Base-by-base conservation (phyloP, 2,888 invertebrate genomes). In the Machimus rusticus region DNA sequence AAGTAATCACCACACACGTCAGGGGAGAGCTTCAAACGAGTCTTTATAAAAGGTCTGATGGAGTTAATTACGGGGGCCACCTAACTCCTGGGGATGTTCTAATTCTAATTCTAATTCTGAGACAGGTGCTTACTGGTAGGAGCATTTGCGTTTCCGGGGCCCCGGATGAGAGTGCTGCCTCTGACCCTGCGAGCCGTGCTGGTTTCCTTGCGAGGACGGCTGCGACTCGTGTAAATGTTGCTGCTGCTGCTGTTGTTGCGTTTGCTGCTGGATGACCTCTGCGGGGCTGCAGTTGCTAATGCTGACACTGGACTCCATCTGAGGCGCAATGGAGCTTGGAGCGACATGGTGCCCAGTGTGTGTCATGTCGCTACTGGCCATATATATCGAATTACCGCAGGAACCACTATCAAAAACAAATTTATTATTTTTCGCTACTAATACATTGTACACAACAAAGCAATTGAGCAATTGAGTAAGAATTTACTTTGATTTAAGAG, bases 61-160 rank as follows among this genome's bases (percentile, higher is more conserved):
- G 66, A 28, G 23, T 5, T 66, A 66, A 66, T 66, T 66, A 66
- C 12, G 66, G 12, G 9, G 57, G 19, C 66, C 8, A 12, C 4
- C 28, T 12, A 66, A 12, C 28, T 66, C n/a, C n/a, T 37, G 14
- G 37, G n/a, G n/a, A 1, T 76, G n/a, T n/a, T 34, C 34, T 34
- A 6, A 34, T 34, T 6, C 34, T 34, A 6, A 34, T 34, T 6
- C 34, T 9, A 12, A 39, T 39, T 39, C 9, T 12, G 39, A 6
- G 12, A 39, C 2, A 39, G 39, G 39, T 51, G 93, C 94, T 93
- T 91, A 94, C 94, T 93, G 92, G 89, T 92, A 93, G 66, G 93
- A 93, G 57, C 93, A 91, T 91, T 94, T 94, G 87, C 94, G 91
- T 90, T 94, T 94, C 89, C 93, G 93, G 1, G 92, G 87, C n/a